These are phyloP conservation scores for Lycopodina hypogea DNA, from an alignment of 37 sponge, comb jelly and placozoan genomes.

Conservation along the genomic window DNA sequence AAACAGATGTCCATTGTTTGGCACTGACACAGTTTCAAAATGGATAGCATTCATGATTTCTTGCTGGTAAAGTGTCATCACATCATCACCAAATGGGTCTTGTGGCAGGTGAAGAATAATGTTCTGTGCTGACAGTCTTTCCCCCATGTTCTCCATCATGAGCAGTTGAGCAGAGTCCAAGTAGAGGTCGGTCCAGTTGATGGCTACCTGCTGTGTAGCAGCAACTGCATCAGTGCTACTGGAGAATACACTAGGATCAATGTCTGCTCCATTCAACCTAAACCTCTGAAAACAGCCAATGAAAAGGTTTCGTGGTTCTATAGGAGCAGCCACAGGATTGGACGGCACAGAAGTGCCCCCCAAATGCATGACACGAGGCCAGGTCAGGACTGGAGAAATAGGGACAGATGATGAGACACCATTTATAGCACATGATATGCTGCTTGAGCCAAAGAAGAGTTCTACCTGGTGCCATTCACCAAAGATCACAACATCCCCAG, in stretches of 20 bases:
- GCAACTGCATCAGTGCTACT: neutral
- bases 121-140: neutral
- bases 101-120: neutral
- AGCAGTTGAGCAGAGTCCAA: neutral
- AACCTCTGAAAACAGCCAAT: slow-evolving; percentile 4
- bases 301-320: neutral
- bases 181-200: neutral
- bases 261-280: neutral
- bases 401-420: neutral
- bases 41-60: neutral
- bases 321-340: neutral
- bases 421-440: slow-evolving; percentile 1
- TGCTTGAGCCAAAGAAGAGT: neutral
- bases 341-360: neutral
- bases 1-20: neutral
- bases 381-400: neutral
- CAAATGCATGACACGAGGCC: neutral
- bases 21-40: neutral
- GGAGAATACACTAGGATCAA: neutral
- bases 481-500: neutral
- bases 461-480: neutral
- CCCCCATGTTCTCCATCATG: neutral
- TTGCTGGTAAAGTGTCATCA: neutral
- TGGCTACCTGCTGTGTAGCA: neutral
- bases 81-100: neutral